Conservation (phyloP, 2,888 invertebrate species). For the Papilio gigon region DNA sequence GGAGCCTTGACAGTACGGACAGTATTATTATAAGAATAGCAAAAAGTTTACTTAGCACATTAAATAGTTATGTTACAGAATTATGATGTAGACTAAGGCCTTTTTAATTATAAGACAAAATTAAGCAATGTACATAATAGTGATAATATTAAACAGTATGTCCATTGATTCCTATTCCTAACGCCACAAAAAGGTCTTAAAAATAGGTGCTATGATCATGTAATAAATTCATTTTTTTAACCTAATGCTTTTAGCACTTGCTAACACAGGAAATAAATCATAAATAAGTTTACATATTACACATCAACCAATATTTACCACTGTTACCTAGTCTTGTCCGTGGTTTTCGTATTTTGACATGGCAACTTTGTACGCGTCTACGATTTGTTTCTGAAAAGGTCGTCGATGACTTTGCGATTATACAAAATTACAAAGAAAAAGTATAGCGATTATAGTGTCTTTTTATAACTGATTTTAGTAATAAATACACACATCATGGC, state of each 20-base stretch:
- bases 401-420: conserved; percentile 83
- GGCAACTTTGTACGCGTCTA: conserved; percentile 77
- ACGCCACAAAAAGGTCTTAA: not conserved
- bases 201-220: too few relatives aligned
- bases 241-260: not conserved
- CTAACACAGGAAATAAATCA: not conserved
- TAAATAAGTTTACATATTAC: not conserved
- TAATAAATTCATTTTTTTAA: too few relatives aligned
- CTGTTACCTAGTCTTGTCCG: not conserved
- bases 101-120: too few relatives aligned
- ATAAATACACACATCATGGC: conserved; percentile 87
- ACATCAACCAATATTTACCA: too few relatives aligned
- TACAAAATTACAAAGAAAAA: conserved; percentile 81
- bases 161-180: too few relatives aligned
- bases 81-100: too few relatives aligned
- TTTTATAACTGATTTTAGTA: conserved; percentile 69
- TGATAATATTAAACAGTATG: too few relatives aligned
- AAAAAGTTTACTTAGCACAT: not conserved
- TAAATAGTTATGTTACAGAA: too few relatives aligned
- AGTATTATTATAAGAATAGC: not conserved
- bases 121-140: too few relatives aligned
- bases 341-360: conserved; percentile 41
- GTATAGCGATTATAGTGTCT: conserved; percentile 70
- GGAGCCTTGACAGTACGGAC: conserved; percentile 4
- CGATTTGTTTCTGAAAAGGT: conserved; percentile 79